These are phyloP conservation scores for Parauchenoglanis ngamensis DNA, from an alignment of 2,797 vertebrate genomes.

Conservation along the genomic window DNA sequence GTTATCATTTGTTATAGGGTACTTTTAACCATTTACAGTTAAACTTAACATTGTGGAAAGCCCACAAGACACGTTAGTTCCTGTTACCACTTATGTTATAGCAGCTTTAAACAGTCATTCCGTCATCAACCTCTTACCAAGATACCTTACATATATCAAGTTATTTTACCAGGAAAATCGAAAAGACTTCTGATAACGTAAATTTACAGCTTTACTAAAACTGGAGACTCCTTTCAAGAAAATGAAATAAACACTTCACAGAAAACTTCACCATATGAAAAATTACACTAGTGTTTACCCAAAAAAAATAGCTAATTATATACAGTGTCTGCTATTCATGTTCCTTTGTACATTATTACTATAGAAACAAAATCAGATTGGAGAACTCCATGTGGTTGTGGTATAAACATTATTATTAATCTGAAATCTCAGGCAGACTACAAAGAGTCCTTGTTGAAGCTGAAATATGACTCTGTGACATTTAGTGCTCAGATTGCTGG, in stretches of 20 bases:
- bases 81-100: background rate
- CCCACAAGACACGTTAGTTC: background rate
- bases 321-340: background rate
- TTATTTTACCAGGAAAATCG: background rate
- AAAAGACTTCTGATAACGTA: background rate
- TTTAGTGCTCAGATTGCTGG: slow-evolving; percentile 11
- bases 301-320: background rate
- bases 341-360: background rate
- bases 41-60: background rate
- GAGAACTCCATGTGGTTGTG: background rate
- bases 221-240: background rate
- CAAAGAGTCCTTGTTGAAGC: background rate
- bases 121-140: background rate
- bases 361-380: background rate
- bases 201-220: background rate
- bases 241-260: too few species aligned
- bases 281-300: too few species aligned
- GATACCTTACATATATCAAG: background rate
- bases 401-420: background rate
- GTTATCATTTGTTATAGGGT: background rate
- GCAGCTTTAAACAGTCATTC: background rate
- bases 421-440: background rate
- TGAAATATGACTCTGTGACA: background rate
- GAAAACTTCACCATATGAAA: too few species aligned
- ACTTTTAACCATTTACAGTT: background rate